These are phyloP conservation scores for Saccopteryx leptura DNA, from an alignment of 2,113 vertebrate species.

Conservation along the genomic window DNA sequence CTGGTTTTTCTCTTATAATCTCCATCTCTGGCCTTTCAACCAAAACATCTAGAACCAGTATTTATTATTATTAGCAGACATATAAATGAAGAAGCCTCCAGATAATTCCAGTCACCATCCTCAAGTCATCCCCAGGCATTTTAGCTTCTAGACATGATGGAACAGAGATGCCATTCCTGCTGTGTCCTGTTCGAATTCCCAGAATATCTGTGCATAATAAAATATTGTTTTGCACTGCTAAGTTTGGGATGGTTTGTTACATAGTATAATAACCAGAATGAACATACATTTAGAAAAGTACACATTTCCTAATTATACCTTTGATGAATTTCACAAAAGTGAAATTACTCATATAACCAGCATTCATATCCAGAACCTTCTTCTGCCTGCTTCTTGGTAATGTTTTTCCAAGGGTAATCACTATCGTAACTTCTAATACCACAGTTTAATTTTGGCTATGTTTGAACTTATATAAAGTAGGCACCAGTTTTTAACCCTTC, in stretches of 20 bases:
- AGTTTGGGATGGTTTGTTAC: background rate
- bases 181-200: conserved; percentile 11
- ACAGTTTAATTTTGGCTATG: conserved; percentile 12
- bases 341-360: background rate
- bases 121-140: background rate
- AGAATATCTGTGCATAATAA: conserved; percentile 26
- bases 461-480: conserved; percentile 23
- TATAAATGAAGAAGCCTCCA: background rate
- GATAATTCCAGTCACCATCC: background rate
- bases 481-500: conserved; percentile 29
- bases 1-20: conserved; percentile 18
- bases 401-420: background rate
- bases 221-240: conserved; percentile 32
- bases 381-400: background rate
- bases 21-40: conserved; percentile 1
- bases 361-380: background rate
- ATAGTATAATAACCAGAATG: conserved; percentile 17
- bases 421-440: background rate
- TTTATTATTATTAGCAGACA: background rate
- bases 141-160: background rate
- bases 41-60: background rate
- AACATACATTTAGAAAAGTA: background rate
- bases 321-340: conserved; percentile 34
- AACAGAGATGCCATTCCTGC: background rate
- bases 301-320: background rate